Conservation (phyloP, 2,113 vertebrate genomes). For the Malurus melanocephalus region DNA sequence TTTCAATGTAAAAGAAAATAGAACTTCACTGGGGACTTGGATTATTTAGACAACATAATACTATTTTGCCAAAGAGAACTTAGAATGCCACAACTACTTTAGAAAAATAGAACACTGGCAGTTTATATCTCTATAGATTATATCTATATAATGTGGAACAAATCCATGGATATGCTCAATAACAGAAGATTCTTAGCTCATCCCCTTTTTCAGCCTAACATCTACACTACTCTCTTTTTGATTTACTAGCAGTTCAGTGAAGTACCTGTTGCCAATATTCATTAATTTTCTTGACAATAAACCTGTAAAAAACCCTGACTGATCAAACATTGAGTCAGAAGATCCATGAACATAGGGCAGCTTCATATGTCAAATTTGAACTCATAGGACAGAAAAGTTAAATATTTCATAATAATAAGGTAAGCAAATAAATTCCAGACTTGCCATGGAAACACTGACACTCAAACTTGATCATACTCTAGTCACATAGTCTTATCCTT, state of each 20-base stretch:
- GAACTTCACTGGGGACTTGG: neutral
- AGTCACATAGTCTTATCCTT: neutral
- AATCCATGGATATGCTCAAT: neutral
- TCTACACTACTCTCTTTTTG: neutral
- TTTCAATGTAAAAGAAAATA: neutral
- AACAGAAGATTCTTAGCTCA: neutral
- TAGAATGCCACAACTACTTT: neutral
- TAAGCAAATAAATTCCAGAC: conserved; percentile 11
- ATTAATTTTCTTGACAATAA: conserved; percentile 18
- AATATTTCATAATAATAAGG: neutral
- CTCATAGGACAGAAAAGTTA: neutral
- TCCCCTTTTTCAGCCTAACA: neutral
- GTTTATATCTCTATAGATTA: neutral
- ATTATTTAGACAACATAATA: neutral
- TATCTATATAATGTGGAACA: neutral
- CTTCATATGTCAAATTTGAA: neutral
- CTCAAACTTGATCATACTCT: neutral
- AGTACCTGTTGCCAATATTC: neutral
- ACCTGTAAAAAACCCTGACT: neutral
- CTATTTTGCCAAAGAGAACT: neutral
- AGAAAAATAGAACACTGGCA: neutral
- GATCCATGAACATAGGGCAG: neutral
- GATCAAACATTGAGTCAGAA: neutral
- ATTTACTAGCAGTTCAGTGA: conserved; percentile 2
- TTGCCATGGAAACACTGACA: neutral